Conservation (phyloP, 2,888 invertebrate genomes). For the Acanthosoma haemorrhoidale region DNA sequence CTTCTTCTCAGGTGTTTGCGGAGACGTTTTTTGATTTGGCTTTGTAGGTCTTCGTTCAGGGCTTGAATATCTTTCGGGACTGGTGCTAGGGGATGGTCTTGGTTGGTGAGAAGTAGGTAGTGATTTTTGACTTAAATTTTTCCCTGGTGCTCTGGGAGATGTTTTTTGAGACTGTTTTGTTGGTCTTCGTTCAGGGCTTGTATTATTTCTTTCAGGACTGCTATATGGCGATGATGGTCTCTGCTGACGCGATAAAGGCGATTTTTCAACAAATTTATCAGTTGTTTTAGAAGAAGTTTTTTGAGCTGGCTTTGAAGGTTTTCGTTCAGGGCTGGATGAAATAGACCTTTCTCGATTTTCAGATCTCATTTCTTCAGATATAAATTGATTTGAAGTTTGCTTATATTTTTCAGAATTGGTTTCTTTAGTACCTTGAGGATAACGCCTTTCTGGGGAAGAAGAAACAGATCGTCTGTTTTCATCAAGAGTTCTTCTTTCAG, state of each 20-base stretch:
- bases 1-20: too few species aligned
- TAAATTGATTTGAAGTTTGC: background rate
- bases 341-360: background rate
- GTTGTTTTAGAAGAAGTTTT: background rate
- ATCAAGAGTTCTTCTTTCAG: background rate
- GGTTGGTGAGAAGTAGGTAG: too few species aligned
- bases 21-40: too few species aligned
- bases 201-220: background rate
- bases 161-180: background rate
- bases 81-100: too few species aligned
- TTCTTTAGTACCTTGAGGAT: background rate
- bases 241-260: background rate
- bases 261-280: too few species aligned
- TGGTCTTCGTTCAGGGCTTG: background rate
- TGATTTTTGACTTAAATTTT: too few species aligned
- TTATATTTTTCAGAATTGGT: too few species aligned
- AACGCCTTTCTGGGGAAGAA: background rate
- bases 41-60: too few species aligned
- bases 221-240: background rate
- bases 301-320: background rate
- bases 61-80: too few species aligned
- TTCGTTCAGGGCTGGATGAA: slow-evolving; percentile 14
- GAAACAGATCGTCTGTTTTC: background rate
- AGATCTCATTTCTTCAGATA: background rate
- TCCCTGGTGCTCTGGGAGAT: background rate